Evolutionary conservation across 92 coral and sea anemone species (phyloP).

Genomic region (Siderastrea siderea): DNA sequence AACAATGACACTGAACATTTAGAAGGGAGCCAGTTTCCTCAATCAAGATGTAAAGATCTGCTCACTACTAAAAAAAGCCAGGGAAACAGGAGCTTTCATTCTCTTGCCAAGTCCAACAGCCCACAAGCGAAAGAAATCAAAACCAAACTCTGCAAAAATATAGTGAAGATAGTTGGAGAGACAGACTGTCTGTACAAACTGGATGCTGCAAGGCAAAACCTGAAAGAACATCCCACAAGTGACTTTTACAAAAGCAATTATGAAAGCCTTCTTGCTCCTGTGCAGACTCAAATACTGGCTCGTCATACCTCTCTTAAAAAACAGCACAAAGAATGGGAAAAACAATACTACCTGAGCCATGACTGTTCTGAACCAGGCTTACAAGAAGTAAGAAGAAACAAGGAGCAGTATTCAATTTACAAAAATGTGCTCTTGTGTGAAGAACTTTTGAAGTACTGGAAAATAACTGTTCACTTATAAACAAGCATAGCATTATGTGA

Average conservation of each 20-base stretch:
- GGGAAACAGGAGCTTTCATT: too few species aligned
- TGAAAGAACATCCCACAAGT: conserved; percentile 42
- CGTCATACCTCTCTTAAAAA: background rate
- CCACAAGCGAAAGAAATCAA: conserved; percentile 11
- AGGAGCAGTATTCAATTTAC: conserved; percentile 31
- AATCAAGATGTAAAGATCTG: too few species aligned
- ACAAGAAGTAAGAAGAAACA: conserved; percentile 30
- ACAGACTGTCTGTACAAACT: conserved; percentile 11
- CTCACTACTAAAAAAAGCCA: too few species aligned
- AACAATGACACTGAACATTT: too few species aligned
- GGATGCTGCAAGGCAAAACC: conserved; percentile 29
- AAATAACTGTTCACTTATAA: conserved; percentile 42
- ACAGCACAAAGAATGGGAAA: conserved; percentile 48
- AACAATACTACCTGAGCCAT: conserved; percentile 35
- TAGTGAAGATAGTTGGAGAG: conserved; percentile 42
- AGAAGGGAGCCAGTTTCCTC: too few species aligned
- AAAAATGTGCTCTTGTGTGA: conserved; percentile 40
- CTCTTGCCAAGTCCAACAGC: too few species aligned
- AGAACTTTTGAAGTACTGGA: conserved; percentile 43
- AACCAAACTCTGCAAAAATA: conserved; percentile 42
- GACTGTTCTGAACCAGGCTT: conserved; percentile 43
- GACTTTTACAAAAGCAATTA: background rate
- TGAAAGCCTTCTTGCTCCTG: too few species aligned
- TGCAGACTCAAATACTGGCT: too few species aligned
- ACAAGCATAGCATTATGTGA: background rate